Evolutionary conservation across 2,888 invertebrate species (phyloP), one percentile per base, ranked within the genome.

Genomic region (Pristionchus fissidentatus): DNA sequence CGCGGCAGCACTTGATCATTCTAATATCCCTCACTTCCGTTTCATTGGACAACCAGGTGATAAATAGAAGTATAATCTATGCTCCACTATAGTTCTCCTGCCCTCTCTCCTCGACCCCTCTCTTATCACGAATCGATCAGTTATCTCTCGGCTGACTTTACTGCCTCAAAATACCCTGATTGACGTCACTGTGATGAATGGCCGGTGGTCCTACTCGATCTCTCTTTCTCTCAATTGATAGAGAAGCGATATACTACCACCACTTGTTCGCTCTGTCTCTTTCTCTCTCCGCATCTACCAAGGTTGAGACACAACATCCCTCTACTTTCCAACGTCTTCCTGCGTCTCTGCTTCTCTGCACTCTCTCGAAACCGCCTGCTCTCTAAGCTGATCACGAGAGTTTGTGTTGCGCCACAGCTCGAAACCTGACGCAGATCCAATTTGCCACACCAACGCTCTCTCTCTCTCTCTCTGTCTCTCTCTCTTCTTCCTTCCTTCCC

Each of bases 101-200:
- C 29, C 22, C 10, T 38, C 2, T 66, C 66, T 22, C 62, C 62
- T 5, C 15, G n/a, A 10, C 57, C 57, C 57, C 57, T 57, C 66
- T 35, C n/a, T n/a, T n/a, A 10, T 70, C 57, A 15, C 38, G 43
- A n/a, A 83, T 84, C 84, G 79, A 85, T 81, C 75, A 82, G 81
- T 83, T 86, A 79, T 79, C 73, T 62, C 83, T 77, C 84, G 85
- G n/a, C 84, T 84, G 60, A 70, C 41, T 70, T 38, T 38, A 10
- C 70, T n/a, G n/a, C 8, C 70, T 73, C 43, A 46, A 43, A 46
- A 46, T 46, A 73, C 13, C 38, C 73, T 19, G 43, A 73, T 43
- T 73, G 43, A 73, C 78, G 35, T 78, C 52, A 55, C 19, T 26
- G 35, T 78, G 78, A 55, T 49, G 75, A 46, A 73, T 43, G 35